phyloP scores from a whole-genome alignment of 1,140 invertebrate species.

The Lasioglossum albipes region DNA sequence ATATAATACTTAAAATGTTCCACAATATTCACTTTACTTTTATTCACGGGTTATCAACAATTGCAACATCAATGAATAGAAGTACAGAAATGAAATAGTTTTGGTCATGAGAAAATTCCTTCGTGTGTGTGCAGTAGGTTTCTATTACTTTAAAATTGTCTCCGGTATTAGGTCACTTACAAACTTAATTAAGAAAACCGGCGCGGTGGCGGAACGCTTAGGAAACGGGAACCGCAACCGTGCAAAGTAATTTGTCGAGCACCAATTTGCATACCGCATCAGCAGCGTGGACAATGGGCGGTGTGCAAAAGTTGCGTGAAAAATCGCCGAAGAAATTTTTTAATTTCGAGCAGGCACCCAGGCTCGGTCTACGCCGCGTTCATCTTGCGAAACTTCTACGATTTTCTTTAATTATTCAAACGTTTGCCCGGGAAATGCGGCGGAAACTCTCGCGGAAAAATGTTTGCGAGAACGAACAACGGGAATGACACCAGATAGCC shows the following conservation, averaged over 20 bases:
- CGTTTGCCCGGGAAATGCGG: not conserved
- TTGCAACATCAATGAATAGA: no score
- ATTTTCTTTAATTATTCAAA: constrained; percentile 48
- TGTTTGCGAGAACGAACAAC: constrained; percentile 5
- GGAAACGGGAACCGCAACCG: no score
- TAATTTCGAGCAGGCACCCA: not conserved
- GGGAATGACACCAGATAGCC: not conserved
- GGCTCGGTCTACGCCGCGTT: not conserved
- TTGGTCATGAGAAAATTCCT: no score
- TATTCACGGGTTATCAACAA: no score
- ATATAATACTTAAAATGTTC: no score
- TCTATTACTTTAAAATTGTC: not conserved
- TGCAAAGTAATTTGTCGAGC: not conserved
- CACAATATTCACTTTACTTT: no score
- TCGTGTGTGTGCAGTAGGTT: no score
- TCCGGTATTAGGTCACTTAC: not conserved
- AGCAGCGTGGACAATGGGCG: not conserved
- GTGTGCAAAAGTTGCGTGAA: constrained; percentile 12
- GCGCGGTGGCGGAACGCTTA: no score
- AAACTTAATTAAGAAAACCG: not conserved
- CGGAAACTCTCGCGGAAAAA: not conserved
- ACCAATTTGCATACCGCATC: constrained; percentile 9
- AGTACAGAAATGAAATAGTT: no score
- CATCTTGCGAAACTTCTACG: constrained; percentile 20
- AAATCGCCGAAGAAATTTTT: constrained; percentile 28